A percentile compares a stretch with the other conserved stretches of the same genome.
These are phyloP conservation scores for Pelochelys cantorii DNA, from an alignment of 2,797 vertebrate genomes.

Conservation along the genomic window DNA sequence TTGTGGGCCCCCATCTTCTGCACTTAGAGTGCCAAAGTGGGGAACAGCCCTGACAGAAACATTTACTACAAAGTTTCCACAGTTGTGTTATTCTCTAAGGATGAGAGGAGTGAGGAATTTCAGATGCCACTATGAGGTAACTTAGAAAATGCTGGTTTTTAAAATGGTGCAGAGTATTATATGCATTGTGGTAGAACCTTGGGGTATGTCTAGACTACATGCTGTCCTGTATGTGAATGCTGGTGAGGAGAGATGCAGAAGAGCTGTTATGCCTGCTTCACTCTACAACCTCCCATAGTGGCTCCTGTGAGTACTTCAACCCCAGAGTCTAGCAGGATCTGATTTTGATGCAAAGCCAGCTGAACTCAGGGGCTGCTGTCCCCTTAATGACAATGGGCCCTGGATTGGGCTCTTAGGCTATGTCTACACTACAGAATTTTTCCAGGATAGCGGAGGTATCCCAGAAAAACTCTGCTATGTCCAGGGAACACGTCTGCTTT, in stretches of 20 bases:
- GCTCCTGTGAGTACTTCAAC: not conserved
- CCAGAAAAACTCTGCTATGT: too few relatives aligned
- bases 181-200: not conserved
- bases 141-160: not conserved
- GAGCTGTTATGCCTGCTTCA: rapidly evolving
- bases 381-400: not conserved
- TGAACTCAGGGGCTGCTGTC: not conserved
- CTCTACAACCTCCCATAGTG: too few relatives aligned
- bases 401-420: rapidly evolving
- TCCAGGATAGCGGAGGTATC: too few relatives aligned
- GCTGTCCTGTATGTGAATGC: not conserved
- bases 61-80: not conserved
- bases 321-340: not conserved
- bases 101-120: not conserved
- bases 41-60: too few relatives aligned
- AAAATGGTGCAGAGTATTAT: not conserved
- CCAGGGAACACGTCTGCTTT: too few relatives aligned
- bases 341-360: not conserved
- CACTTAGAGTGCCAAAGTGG: too few relatives aligned
- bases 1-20: too few relatives aligned
- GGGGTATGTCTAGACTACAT: too few relatives aligned
- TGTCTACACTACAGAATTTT: too few relatives aligned
- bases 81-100: not conserved
- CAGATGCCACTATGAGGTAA: not conserved
- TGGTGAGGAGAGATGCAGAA: not conserved